Base-by-base conservation (phyloP, 64 coral and sea anemone genomes). In the Acropora yongei region DNA sequence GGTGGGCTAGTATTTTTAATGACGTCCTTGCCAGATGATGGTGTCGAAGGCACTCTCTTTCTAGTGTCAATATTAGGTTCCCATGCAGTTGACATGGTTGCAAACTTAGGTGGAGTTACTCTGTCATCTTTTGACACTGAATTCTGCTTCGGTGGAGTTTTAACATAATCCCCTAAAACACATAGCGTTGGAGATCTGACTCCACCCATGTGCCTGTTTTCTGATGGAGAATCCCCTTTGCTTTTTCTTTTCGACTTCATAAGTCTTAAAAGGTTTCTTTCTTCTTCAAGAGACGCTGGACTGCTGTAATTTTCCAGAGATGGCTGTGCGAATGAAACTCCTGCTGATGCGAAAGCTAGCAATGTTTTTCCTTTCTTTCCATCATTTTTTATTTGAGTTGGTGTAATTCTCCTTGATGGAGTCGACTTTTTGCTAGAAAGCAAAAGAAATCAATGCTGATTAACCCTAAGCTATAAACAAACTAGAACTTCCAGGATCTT, bases 251-350 rank as follows among this genome's bases (percentile, higher is more conserved):
- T 97, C 68, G 85, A 78, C 77, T 82, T 94, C 91, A 94, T 94
- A 6, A 92, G 76, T 57, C 88, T 97, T 9, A 97, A 76, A 49
- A 97, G 88, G 13, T 58, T 67, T 10, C 95, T 74, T 79, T 97
- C 95, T 50, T 97, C 95, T 60, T 97, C 88, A 68, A 97, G 74
- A 51, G 95, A 97, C 14, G 93, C 49, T 19, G 95, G 95, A 51
- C 95, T 97, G 4, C 84, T 44, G 43, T 88, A 68, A 6, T 42
- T 87, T 41, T 84, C 80, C 53, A 80, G 60, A 68, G 6, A 7
- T 10, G 10, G 51, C 10, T 55, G 51, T 55, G 51, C 1, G 51
- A 55, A 55, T 55, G 51, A 55, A 55, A 10, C 0, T 55, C 51
- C 51, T 55, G 51, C 3, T 3, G 91, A 88, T 75, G 89, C 5